Evolutionary conservation across 2,113 vertebrate species (phyloP).

Genomic region (Corvus cornix): DNA sequence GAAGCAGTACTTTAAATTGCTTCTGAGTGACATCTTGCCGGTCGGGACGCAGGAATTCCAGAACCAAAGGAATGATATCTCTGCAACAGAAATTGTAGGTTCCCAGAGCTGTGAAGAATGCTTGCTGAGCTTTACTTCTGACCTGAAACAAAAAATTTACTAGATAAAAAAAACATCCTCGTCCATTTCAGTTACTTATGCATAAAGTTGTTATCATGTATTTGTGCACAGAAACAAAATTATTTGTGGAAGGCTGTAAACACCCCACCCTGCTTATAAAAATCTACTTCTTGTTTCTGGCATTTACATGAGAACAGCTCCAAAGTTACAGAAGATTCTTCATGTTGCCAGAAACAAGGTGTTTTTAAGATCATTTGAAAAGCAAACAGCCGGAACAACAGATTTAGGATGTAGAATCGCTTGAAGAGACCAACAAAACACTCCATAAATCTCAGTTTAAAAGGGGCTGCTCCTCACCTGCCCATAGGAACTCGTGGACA

Average conservation of each 20-base stretch:
- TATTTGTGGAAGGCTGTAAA: neutral
- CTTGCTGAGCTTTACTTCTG: conserved; percentile 92
- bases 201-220: neutral
- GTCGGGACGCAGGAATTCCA: conserved; percentile 86
- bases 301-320: neutral
- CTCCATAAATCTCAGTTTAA: neutral
- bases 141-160: conserved; percentile 74
- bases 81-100: conserved; percentile 97
- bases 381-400: neutral
- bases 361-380: neutral
- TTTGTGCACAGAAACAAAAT: neutral
- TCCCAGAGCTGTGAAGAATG: conserved; percentile 91
- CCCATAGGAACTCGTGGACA: conserved; percentile 95
- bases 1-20: conserved; percentile 90
- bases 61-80: conserved; percentile 91
- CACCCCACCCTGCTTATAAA: neutral
- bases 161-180: neutral
- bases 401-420: neutral
- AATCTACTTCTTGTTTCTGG: neutral
- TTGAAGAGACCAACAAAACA: neutral
- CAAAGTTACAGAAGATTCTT: neutral
- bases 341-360: neutral
- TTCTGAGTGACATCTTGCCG: conserved; percentile 87
- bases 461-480: conserved; percentile 76
- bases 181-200: neutral